Evolutionary conservation across 64 coral and sea anemone species (phyloP).

Genomic region (Anthopleura sola): DNA sequence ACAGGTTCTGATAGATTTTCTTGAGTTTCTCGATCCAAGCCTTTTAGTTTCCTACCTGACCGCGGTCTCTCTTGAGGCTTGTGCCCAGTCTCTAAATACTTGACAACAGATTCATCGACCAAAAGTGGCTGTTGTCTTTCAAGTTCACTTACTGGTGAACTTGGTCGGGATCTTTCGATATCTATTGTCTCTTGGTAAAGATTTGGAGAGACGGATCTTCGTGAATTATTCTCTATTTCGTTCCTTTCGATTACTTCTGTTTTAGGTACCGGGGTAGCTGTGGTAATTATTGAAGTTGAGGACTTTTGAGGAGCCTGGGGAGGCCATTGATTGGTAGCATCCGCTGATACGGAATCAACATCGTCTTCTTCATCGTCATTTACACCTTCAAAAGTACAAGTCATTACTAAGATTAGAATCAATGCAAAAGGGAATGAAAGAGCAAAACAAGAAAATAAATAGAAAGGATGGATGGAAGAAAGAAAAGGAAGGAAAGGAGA

Average conservation of each 20-base stretch:
- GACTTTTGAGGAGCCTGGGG: background rate
- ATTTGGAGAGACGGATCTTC: constrained; percentile 25
- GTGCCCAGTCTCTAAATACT: constrained; percentile 62
- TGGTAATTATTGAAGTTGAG: background rate
- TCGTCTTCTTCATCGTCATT: constrained; percentile 2
- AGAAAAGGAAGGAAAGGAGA: background rate
- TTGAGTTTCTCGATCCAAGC: constrained; percentile 22
- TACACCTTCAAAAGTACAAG: background rate
- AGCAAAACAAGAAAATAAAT: background rate
- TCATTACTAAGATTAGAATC: background rate
- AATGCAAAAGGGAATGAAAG: background rate
- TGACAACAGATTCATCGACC: constrained; percentile 47
- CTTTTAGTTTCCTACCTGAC: constrained; percentile 25
- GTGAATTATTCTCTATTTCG: background rate
- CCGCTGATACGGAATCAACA: background rate
- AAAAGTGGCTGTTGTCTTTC: constrained; percentile 39
- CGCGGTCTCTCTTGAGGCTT: constrained; percentile 53
- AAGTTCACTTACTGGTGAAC: constrained; percentile 39
- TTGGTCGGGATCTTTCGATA: constrained; percentile 74
- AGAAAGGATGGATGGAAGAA: background rate
- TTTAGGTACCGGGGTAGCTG: background rate
- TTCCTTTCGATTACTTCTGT: background rate
- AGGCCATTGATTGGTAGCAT: background rate
- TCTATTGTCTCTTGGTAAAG: constrained; percentile 54
- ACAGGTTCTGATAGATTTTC: constrained; percentile 27